A percentile compares a stretch with the other conserved stretches of the same genome.
Conservation (phyloP, 2,888 invertebrate species). For the Acrobasis consociella region DNA sequence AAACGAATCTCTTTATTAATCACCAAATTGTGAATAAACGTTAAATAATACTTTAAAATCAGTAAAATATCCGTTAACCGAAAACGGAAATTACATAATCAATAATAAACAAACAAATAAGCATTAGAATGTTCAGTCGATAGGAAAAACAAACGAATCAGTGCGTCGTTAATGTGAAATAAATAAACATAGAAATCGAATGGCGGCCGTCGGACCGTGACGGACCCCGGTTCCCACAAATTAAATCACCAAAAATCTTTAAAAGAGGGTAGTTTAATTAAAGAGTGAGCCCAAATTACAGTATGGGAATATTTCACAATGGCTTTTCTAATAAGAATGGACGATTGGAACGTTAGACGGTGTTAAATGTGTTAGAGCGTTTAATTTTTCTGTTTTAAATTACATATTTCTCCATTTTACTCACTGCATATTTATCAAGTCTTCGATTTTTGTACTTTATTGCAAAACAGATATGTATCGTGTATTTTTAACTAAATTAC, state of each 20-base stretch:
- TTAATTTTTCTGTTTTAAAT: no score
- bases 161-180: conserved; percentile 34
- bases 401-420: no score
- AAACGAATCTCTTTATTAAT: background rate
- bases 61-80: background rate
- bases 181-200: conserved; percentile 51
- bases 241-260: conserved; percentile 66
- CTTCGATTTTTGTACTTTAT: no score
- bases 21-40: background rate
- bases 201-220: conserved; percentile 51
- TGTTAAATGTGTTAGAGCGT: background rate
- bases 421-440: no score
- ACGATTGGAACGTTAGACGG: background rate
- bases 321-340: conserved; percentile 16
- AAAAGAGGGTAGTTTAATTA: conserved; percentile 68
- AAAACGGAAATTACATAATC: conserved; percentile 5
- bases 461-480: no score
- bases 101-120: conserved; percentile 10
- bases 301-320: conserved; percentile 66
- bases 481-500: no score
- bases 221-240: conserved; percentile 72
- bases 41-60: background rate
- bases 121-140: conserved; percentile 28
- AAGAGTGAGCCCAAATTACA: conserved; percentile 62
- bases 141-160: conserved; percentile 37